phyloP scores from a whole-genome alignment of 2,797 vertebrate genomes.

The Tapera naevia region DNA sequence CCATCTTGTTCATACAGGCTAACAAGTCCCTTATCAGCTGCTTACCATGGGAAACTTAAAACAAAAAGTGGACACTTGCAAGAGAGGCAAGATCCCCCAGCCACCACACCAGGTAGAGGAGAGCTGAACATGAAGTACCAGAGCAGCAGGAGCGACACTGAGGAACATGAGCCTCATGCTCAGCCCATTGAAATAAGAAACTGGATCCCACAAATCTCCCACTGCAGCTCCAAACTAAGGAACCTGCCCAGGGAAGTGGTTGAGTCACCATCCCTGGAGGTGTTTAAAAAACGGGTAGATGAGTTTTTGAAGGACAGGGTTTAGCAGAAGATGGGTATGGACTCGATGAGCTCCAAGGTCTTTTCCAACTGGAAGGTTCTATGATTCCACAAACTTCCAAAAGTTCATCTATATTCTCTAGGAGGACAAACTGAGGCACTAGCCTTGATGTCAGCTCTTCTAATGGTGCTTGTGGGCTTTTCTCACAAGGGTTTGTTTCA shows the following conservation, averaged over 20 bases:
- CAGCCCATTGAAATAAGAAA: background rate
- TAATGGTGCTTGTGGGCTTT: fast-evolving
- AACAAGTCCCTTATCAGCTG: background rate
- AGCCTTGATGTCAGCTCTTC: background rate
- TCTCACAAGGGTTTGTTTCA: background rate
- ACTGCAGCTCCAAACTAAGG: background rate
- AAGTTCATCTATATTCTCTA: background rate
- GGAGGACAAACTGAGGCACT: background rate
- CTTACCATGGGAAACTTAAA: background rate
- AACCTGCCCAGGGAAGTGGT: no score
- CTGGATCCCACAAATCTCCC: background rate
- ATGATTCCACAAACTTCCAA: background rate
- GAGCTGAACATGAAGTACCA: fast-evolving
- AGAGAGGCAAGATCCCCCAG: background rate
- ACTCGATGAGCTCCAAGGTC: no score
- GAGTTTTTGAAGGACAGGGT: no score
- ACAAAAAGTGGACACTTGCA: fast-evolving
- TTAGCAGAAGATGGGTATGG: no score
- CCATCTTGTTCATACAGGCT: fast-evolving
- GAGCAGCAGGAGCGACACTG: fast-evolving
- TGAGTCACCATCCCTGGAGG: no score
- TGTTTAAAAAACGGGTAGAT: no score
- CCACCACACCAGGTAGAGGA: fast-evolving
- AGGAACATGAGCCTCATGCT: background rate
- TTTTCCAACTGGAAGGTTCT: no score